phyloP scores from a whole-genome alignment of 2,888 invertebrate species.

The Punctoribates punctum region DNA sequence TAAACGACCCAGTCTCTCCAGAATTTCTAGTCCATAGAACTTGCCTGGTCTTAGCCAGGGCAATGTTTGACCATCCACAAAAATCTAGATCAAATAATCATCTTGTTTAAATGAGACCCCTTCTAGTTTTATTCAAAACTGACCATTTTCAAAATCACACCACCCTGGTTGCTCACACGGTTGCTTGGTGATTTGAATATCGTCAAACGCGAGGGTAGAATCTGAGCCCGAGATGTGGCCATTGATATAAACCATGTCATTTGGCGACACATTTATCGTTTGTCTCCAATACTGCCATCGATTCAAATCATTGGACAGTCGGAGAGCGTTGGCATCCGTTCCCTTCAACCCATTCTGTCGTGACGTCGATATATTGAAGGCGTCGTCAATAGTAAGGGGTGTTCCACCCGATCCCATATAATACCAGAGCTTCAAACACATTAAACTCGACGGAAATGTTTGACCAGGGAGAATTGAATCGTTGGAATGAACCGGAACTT shows the following conservation, averaged over 20 bases:
- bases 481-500: no score
- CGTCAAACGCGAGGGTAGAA: conserved; percentile 44
- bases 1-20: background rate
- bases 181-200: conserved; percentile 43
- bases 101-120: no score
- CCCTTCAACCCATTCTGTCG: background rate
- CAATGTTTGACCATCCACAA: background rate
- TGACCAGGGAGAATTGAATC: no score
- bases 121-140: no score
- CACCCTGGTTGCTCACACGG: conserved; percentile 44
- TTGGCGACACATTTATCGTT: background rate
- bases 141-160: conserved; percentile 45
- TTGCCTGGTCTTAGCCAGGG: background rate
- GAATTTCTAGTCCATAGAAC: background rate
- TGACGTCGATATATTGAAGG: background rate
- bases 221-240: background rate
- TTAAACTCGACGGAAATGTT: no score
- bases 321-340: background rate
- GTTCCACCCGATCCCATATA: background rate
- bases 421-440: conserved; percentile 32
- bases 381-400: background rate
- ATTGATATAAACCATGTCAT: background rate
- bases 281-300: background rate
- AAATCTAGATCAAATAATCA: no score
- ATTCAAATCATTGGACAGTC: background rate